Evolutionary conservation across 2,113 vertebrate species (phyloP).

Genomic region (Jacana jacana): DNA sequence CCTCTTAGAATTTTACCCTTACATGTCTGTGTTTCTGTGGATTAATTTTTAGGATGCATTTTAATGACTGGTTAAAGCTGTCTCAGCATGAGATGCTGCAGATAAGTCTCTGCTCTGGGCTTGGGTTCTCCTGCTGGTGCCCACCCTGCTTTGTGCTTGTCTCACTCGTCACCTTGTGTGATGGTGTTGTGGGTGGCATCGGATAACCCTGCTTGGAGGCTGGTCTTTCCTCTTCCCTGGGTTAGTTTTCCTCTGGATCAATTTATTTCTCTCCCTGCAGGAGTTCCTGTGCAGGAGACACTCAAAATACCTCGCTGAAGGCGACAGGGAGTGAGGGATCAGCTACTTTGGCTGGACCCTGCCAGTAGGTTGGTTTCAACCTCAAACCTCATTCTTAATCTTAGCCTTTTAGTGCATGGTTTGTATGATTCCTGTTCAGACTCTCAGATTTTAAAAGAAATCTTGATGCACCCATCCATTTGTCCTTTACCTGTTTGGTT

Average conservation of each 20-base stretch:
- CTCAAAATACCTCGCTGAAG: not conserved
- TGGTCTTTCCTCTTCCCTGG: not conserved
- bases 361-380: not conserved
- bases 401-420: not conserved
- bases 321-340: rapidly evolving
- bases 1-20: not conserved
- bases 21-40: not conserved
- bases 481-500: not conserved
- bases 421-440: not conserved
- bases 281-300: not conserved
- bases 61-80: not conserved
- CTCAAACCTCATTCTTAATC: not conserved
- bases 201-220: not conserved
- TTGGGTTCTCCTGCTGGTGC: not conserved
- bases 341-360: not conserved
- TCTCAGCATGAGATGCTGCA: not conserved
- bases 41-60: not conserved
- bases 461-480: not conserved
- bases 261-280: not conserved
- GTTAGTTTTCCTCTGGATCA: not conserved
- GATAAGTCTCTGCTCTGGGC: not conserved
- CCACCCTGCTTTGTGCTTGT: not conserved
- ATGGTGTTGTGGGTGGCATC: not conserved
- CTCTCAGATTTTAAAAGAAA: not conserved
- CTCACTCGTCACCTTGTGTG: rapidly evolving